A percentile compares a stretch with the other conserved stretches of the same genome.
These are phyloP conservation scores for Artibeus jamaicensis DNA, from an alignment of 2,797 vertebrate species.

Conservation along the genomic window DNA sequence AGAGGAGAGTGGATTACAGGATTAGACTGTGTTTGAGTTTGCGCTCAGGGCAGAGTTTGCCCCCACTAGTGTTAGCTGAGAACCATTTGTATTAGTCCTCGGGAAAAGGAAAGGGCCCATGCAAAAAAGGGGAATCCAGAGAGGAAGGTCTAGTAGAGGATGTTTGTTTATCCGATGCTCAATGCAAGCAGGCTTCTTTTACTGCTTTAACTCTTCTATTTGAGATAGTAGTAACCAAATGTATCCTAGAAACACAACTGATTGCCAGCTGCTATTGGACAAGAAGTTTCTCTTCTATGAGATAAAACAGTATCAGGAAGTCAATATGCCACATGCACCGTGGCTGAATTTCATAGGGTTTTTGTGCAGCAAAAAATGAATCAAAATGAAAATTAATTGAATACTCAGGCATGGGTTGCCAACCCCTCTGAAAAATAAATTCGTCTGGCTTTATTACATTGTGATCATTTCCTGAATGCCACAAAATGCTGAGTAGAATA, in stretches of 20 bases:
- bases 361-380: slow-evolving; percentile 67
- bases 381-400: slow-evolving; percentile 69
- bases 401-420: slow-evolving; percentile 59
- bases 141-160: not conserved
- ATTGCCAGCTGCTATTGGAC: slow-evolving; percentile 63
- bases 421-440: slow-evolving; percentile 74
- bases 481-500: slow-evolving; percentile 78
- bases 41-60: slow-evolving; percentile 46
- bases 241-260: slow-evolving; percentile 55
- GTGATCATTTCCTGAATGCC: slow-evolving; percentile 77
- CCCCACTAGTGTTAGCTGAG: slow-evolving; percentile 58
- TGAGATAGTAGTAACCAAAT: slow-evolving; percentile 76
- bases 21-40: slow-evolving; percentile 71
- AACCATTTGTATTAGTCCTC: slow-evolving; percentile 58
- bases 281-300: slow-evolving; percentile 72
- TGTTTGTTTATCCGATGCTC: not conserved
- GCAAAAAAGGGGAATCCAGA: not conserved
- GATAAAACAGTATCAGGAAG: slow-evolving; percentile 68
- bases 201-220: slow-evolving; percentile 54
- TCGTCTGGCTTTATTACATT: slow-evolving; percentile 74
- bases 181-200: not conserved
- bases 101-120: slow-evolving; percentile 34
- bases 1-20: slow-evolving; percentile 77
- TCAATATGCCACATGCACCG: slow-evolving; percentile 42
- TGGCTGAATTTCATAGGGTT: slow-evolving; percentile 64